phyloP scores from a whole-genome alignment of 2,888 invertebrate species.

The Epistrophella euchroma region DNA sequence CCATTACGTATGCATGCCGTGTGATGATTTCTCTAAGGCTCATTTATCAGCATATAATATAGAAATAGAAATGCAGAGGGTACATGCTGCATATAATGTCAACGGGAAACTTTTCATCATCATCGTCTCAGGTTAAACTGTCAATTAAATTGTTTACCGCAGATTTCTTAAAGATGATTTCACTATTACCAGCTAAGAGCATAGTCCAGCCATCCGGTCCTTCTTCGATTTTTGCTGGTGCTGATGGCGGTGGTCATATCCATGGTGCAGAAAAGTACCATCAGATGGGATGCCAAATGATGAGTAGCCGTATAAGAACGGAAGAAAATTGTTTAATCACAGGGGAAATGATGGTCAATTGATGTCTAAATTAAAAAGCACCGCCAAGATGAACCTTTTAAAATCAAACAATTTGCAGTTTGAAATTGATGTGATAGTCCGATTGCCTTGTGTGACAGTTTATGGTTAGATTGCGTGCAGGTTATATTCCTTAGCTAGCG shows the following conservation, averaged over 20 bases:
- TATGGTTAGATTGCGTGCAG: slow-evolving; percentile 9
- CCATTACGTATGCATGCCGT: slow-evolving; percentile 69
- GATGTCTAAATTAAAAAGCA: slow-evolving; percentile 68
- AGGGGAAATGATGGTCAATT: slow-evolving; percentile 68
- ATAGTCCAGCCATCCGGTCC: slow-evolving; percentile 8
- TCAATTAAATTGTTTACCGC: slow-evolving; percentile 65
- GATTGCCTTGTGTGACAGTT: slow-evolving; percentile 29
- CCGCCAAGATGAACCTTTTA: slow-evolving; percentile 42
- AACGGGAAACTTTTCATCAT: slow-evolving; percentile 43
- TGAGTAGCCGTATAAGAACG: slow-evolving; percentile 45
- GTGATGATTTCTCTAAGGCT: slow-evolving; percentile 50
- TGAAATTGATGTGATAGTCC: slow-evolving; percentile 49
- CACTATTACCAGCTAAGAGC: background rate
- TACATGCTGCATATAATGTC: slow-evolving; percentile 40
- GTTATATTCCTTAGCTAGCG: slow-evolving; percentile 29
- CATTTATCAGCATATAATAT: slow-evolving; percentile 10
- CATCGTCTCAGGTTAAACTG: slow-evolving; percentile 44
- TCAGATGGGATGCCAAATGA: slow-evolving; percentile 26
- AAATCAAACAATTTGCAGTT: slow-evolving; percentile 33
- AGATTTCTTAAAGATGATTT: slow-evolving; percentile 38
- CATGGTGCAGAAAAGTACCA: slow-evolving; percentile 9
- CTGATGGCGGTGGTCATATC: slow-evolving; percentile 8
- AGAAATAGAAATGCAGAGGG: background rate
- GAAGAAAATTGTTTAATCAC: slow-evolving; percentile 72
- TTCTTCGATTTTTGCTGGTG: background rate